Evolutionary conservation across 1,140 invertebrate genomes (phyloP).

Genomic region (Formica exsecta): DNA sequence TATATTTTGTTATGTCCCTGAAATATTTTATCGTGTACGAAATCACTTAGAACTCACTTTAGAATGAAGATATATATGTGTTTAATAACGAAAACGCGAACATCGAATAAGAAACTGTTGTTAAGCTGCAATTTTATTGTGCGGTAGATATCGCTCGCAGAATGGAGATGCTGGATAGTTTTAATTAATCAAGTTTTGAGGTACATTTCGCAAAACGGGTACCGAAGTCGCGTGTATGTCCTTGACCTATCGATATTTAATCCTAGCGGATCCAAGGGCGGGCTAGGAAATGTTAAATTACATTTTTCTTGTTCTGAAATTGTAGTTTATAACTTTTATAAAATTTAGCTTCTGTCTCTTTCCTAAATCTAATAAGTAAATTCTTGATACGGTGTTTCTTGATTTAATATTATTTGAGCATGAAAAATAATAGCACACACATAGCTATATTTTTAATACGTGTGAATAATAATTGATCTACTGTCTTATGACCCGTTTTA

Average conservation of each 20-base stretch:
- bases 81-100: slow-evolving; percentile 14
- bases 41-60: neutral
- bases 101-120: neutral
- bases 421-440: no score
- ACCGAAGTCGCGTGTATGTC: neutral
- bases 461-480: neutral
- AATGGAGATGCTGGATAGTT: neutral
- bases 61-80: neutral
- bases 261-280: slow-evolving; percentile 26
- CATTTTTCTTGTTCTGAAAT: slow-evolving; percentile 13
- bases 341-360: neutral
- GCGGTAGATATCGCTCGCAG: neutral
- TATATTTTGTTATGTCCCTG: no score
- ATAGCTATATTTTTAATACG: neutral
- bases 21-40: no score
- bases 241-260: slow-evolving; percentile 52
- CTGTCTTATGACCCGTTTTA: neutral
- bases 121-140: neutral
- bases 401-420: no score
- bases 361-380: neutral
- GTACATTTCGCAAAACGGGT: slow-evolving; percentile 4
- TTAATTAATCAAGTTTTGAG: slow-evolving; percentile 24
- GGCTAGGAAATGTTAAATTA: neutral
- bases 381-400: neutral
- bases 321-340: slow-evolving; percentile 9